A percentile compares a stretch with the other conserved stretches of the same genome.
These are phyloP conservation scores for Flexamia atlantica DNA, from an alignment of 2,888 invertebrate genomes.

Conservation along the genomic window DNA sequence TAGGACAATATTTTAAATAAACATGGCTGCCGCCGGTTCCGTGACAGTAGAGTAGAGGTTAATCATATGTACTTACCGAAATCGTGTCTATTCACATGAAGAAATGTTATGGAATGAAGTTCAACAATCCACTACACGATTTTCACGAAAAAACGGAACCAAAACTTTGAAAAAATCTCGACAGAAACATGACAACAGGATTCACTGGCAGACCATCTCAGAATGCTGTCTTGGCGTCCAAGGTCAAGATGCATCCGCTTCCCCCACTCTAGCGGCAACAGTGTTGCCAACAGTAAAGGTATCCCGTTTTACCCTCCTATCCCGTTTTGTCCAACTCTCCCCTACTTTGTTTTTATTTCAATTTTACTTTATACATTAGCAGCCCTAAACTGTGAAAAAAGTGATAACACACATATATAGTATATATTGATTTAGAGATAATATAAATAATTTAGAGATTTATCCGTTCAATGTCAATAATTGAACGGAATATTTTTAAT, in stretches of 20 bases:
- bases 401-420: too few species aligned
- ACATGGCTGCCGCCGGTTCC: conserved; percentile 39
- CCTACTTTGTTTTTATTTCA: conserved; percentile 18
- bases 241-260: conserved; percentile 19
- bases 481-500: too few species aligned
- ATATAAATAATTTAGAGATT: too few species aligned
- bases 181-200: conserved; percentile 34
- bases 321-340: conserved; percentile 30
- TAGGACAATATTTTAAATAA: conserved; percentile 24
- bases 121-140: conserved; percentile 1
- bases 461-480: too few species aligned
- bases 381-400: too few species aligned
- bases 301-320: conserved; percentile 37
- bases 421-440: too few species aligned
- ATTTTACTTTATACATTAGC: too few species aligned
- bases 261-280: conserved; percentile 57
- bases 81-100: not conserved
- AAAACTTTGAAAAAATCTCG: conserved; percentile 13
- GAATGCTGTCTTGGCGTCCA: conserved; percentile 51
- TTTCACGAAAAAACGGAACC: not conserved
- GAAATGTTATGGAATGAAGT: conserved; percentile 1
- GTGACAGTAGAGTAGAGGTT: conserved; percentile 53
- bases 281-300: conserved; percentile 49
- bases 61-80: conserved; percentile 29
- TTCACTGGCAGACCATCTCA: conserved; percentile 31